phyloP scores from a whole-genome alignment of 2,797 vertebrate species.

The Allobates femoralis region DNA sequence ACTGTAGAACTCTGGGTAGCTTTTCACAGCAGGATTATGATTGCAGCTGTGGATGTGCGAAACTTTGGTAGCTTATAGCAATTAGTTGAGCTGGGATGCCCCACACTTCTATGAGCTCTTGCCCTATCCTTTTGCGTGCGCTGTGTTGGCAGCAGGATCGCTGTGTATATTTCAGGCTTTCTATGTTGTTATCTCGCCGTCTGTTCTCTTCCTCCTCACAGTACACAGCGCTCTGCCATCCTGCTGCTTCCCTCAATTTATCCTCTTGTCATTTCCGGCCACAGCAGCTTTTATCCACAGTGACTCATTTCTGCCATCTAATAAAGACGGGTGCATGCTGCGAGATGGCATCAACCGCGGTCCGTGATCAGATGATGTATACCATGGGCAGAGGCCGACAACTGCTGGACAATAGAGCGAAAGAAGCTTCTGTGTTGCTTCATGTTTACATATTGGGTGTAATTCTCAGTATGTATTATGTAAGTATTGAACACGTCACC shows the following conservation, averaged over 20 bases:
- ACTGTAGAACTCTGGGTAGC: no score
- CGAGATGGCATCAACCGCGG: not conserved
- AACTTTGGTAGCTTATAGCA: no score
- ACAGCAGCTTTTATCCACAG: not conserved
- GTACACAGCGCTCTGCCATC: not conserved
- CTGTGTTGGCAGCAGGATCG: constrained; percentile 1
- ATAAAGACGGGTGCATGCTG: not conserved
- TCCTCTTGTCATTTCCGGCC: constrained; percentile 21
- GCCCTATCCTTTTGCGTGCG: not conserved
- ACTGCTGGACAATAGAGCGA: not conserved
- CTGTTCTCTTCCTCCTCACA: constrained; percentile 12
- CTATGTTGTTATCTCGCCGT: constrained; percentile 28
- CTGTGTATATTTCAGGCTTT: not conserved
- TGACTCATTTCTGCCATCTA: constrained; percentile 46
- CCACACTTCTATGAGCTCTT: not conserved
- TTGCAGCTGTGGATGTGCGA: no score
- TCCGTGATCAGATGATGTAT: not conserved
- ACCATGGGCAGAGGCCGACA: not conserved
- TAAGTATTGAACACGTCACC: no score
- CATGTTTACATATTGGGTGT: not conserved
- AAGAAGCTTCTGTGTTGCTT: not conserved
- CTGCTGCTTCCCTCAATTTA: constrained; percentile 10
- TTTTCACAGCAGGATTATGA: no score
- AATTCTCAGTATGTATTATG: no score
- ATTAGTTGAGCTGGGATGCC: not conserved